A percentile compares a stretch with the other conserved stretches of the same genome.
Conservation (phyloP, 2,113 vertebrate species). For the Dicerorhinus sumatrensis region DNA sequence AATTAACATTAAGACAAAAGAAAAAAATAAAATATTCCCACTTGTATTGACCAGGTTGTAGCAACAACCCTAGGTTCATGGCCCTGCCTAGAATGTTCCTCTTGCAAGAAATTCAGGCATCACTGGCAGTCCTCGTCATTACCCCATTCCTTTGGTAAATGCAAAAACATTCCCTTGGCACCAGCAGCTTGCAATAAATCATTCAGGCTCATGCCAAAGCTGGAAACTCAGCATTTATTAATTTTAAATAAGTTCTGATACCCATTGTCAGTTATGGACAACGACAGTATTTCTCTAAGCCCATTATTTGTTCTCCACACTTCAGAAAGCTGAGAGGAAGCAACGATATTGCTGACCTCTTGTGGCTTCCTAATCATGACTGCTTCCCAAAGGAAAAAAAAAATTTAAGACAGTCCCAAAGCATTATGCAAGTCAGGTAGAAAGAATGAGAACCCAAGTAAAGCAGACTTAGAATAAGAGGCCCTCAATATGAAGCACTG, state of each 20-base stretch:
- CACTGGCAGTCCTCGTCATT: conserved; percentile 55
- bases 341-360: conserved; percentile 26
- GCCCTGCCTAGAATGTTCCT: not conserved
- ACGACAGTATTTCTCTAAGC: conserved; percentile 65
- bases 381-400: not conserved
- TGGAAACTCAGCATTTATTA: conserved; percentile 69
- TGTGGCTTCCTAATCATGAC: conserved; percentile 70
- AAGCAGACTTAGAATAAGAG: conserved; percentile 81
- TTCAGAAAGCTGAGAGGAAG: conserved; percentile 59
- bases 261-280: conserved; percentile 62
- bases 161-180: conserved; percentile 68
- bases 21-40: conserved; percentile 58
- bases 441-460: conserved; percentile 71
- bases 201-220: conserved; percentile 59
- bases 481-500: conserved; percentile 75
- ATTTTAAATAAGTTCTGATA: conserved; percentile 67
- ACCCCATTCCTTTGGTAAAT: conserved; percentile 41
- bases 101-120: conserved; percentile 32
- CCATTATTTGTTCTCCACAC: conserved; percentile 59
- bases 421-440: conserved; percentile 83
- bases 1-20: conserved; percentile 81
- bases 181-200: conserved; percentile 74
- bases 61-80: conserved; percentile 42
- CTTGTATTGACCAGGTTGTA: conserved; percentile 61
- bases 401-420: conserved; percentile 66